phyloP scores from a whole-genome alignment of 92 coral and sea anemone species.

The Zoanthus gigantus region DNA sequence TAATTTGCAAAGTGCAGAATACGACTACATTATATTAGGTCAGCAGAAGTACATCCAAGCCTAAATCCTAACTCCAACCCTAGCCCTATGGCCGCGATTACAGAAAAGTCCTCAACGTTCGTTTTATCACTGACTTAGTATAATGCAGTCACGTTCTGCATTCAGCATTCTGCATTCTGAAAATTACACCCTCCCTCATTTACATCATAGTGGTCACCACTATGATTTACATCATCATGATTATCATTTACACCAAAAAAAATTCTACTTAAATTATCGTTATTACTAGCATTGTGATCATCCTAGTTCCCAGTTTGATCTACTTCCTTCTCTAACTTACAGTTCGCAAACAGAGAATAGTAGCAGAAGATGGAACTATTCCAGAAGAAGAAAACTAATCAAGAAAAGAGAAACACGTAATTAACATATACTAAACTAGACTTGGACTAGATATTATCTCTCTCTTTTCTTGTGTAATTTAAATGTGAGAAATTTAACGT shows the following conservation, averaged over 20 bases:
- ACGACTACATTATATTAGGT: too few relatives aligned
- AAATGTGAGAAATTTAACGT: not conserved
- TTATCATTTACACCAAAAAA: not conserved
- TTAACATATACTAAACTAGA: not conserved
- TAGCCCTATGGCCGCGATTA: not conserved
- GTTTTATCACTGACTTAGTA: not conserved
- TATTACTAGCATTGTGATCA: not conserved
- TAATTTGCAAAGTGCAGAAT: too few relatives aligned
- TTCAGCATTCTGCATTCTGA: too few relatives aligned
- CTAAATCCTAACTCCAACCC: too few relatives aligned
- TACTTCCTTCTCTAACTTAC: not conserved
- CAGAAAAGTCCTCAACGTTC: not conserved
- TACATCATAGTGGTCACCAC: not conserved
- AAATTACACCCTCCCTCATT: not conserved
- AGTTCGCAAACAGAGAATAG: conserved; percentile 36
- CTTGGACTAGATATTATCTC: not conserved
- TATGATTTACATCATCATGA: not conserved
- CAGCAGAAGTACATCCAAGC: too few relatives aligned
- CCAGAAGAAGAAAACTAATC: conserved; percentile 5
- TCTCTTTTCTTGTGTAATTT: not conserved
- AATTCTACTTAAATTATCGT: too few relatives aligned
- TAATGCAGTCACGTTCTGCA: too few relatives aligned
- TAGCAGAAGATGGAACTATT: conserved; percentile 6
- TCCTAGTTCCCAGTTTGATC: not conserved
- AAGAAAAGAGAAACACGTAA: not conserved